phyloP scores from a whole-genome alignment of 2,113 vertebrate genomes.

The Ciconia maguari region DNA sequence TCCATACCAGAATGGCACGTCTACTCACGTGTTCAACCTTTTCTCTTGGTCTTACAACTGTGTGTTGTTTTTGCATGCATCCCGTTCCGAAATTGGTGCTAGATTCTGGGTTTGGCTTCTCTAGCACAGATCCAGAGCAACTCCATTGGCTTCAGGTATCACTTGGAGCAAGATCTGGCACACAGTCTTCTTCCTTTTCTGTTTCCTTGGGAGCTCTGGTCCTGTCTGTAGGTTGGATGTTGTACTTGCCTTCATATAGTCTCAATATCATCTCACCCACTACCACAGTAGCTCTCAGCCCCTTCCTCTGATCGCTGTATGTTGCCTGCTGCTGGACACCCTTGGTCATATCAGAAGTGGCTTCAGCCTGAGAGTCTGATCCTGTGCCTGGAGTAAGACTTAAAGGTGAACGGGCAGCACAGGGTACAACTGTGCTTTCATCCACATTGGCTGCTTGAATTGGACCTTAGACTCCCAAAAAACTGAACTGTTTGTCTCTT shows the following conservation, averaged over 20 bases:
- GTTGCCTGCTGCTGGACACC: background rate
- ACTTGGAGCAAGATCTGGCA: background rate
- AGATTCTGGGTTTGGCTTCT: background rate
- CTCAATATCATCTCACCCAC: background rate
- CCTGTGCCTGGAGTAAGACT: background rate
- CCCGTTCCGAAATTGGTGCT: background rate
- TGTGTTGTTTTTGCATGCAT: background rate
- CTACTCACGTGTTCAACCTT: background rate
- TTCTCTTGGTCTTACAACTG: background rate
- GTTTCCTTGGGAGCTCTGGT: background rate
- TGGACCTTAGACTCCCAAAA: background rate
- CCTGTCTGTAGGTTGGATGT: background rate
- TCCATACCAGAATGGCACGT: background rate
- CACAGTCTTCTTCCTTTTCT: background rate
- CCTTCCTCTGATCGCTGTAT: background rate
- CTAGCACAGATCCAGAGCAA: background rate
- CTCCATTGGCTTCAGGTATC: background rate
- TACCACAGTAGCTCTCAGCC: background rate
- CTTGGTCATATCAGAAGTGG: background rate
- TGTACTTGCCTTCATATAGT: background rate
- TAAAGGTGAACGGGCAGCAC: background rate
- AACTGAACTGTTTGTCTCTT: background rate
- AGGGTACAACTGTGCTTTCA: background rate
- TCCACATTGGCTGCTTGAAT: background rate
- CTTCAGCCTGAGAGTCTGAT: background rate